Base-by-base conservation (phyloP, 2,797 vertebrate species). In the Darevskia mixta region DNA sequence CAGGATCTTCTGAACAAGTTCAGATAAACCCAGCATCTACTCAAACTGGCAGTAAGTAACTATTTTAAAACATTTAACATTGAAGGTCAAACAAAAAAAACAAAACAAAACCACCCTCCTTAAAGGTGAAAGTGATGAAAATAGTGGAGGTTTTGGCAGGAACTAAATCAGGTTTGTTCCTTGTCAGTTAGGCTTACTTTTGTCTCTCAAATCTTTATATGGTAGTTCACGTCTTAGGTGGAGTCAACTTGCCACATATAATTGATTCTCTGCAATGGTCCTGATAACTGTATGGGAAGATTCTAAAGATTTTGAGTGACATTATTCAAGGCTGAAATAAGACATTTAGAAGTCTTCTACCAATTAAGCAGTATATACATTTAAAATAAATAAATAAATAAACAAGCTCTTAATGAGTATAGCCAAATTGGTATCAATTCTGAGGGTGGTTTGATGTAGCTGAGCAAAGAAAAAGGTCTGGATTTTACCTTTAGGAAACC, bases 1-100 rank as follows among this genome's bases (percentile, higher is more conserved):
- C 96, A 92, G 98, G 98, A 93, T 97, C 98, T 87, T 94, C 96
- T 84, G 98, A 99, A 83, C 98, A 98, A 95, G 92, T 97, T 69
- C 97, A 98, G 94, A 97, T 97, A 92, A 97, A 97, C 96, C 98
- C 98, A 91, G 95, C 97, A 69, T 96, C 97, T 86, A 95, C 97
- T 92, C 97, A 96, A 85, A 90, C 98, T 79, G 94, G 97, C 94
- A 95, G 98, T 98, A 94, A 97, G 97, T 97, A 93, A 82, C 83
- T 91, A 92, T 94, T 89, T 88, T 93, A 91, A 92, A 92, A 91
- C 89, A 72, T 89, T 85, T 89, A 82, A 89, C 32, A 38, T 55
- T 86, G 78, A 81, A 89, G 88, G 83, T 69, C 45, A 43, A 61
- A 55, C 45, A 87, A 78, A 49, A 83, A 67, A 58, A 13, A 1